Evolutionary conservation across 2,113 vertebrate genomes (phyloP), one percentile per base, ranked within the genome.

Genomic region (Eclectus roratus): DNA sequence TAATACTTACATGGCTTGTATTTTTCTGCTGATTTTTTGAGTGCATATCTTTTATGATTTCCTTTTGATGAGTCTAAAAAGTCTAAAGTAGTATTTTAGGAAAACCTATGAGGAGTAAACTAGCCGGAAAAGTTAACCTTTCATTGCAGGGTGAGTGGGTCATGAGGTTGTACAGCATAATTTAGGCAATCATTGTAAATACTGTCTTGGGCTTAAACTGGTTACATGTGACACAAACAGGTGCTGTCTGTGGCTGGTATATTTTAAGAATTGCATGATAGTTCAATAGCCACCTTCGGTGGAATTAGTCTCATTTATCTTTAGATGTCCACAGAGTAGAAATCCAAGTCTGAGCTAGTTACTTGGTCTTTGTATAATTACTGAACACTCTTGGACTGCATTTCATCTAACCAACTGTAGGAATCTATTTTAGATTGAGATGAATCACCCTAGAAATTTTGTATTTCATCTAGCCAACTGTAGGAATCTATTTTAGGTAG

Each of bases 401-500:
- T 73, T 71, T 94, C 77, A 47, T 88, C 53, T 49, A 90, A 55
- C 72, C 60, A 88, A 61, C 65, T 87, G 69, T 49, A 77, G 76
- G 31, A 88, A 88, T 93, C 91, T 97, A 88, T 95, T 96, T 97
- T 95, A 74, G 69, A 63, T 91, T 77, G 80, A 83, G 83, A 94
- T 96, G 91, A 96, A 94, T 97, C 95, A 97, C 92, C 60, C 80
- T 39, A 86, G 80, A 92, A 93, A 94, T 92, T 80, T 66, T 94
- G 87, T 73, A 70, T 95, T 96, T 95, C 55, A 77, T 88, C 49
- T 77, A 94, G 72, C 79, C 88, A 94, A 90, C 85, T 90, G 80
- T 53, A 93, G 70, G 37, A 77, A 80, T 90, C 88, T 96, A 80
- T 96, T 96, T 64, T 95, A n/a, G 64, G 25, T 71, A 50, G 80